A percentile compares a stretch with the other conserved stretches of the same genome.
Conservation (phyloP, 2,113 vertebrate genomes). For the Syrrhaptes paradoxus region DNA sequence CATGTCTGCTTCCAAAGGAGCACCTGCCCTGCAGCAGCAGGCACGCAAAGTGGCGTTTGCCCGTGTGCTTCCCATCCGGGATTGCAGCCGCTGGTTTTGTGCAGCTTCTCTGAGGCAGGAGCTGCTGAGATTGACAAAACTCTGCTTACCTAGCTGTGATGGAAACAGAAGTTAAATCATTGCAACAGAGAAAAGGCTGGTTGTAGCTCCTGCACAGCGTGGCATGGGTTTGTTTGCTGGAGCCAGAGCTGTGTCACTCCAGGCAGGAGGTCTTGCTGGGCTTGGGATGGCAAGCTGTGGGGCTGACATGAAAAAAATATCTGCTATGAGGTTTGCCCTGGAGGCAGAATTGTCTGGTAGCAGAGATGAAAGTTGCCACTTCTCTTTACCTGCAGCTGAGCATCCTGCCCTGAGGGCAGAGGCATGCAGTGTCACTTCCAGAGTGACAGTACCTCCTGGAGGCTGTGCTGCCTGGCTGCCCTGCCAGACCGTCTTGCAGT, state of each 20-base stretch:
- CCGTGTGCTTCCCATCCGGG: neutral
- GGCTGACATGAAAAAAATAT: neutral
- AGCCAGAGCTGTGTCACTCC: neutral
- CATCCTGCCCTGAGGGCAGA: neutral
- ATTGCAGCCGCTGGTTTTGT: neutral
- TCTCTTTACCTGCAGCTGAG: neutral
- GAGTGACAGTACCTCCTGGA: neutral
- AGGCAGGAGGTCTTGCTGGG: neutral
- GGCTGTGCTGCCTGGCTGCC: neutral
- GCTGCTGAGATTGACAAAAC: neutral
- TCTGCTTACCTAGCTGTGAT: neutral
- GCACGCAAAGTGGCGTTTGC: neutral
- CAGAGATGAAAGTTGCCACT: neutral
- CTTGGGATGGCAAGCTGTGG: neutral
- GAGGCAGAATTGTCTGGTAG: constrained; percentile 5
- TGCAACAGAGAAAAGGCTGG: neutral
- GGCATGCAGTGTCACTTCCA: neutral
- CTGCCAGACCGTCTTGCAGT: neutral
- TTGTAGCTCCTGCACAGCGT: neutral
- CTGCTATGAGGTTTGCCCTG: neutral
- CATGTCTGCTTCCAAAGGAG: neutral
- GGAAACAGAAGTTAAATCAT: neutral
- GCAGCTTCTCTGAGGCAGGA: neutral
- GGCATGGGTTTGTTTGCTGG: neutral
- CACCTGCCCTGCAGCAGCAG: neutral